Evolutionary conservation across 2,888 invertebrate species (phyloP).

Genomic region (Rhopalosiphum nymphaeae): DNA sequence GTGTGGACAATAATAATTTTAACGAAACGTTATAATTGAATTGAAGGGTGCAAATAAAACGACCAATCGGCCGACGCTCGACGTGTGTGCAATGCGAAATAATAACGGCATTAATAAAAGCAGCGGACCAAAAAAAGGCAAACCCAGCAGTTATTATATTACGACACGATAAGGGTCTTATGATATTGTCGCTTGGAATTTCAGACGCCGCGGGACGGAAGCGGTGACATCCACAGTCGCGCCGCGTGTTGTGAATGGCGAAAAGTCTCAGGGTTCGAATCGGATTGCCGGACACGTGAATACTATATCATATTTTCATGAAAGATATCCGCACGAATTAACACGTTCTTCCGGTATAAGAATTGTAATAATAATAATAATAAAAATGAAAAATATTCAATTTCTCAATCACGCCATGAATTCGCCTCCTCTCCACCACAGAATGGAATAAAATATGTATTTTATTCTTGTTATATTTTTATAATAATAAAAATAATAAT

Average conservation of each 20-base stretch:
- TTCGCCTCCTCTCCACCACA: not conserved
- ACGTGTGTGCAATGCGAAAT: not conserved
- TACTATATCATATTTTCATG: not conserved
- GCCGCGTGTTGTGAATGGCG: not conserved
- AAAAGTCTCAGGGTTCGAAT: not conserved
- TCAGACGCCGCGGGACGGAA: not conserved
- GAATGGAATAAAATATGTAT: not conserved
- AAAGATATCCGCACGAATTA: not conserved
- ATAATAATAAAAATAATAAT: not conserved
- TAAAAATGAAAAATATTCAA: not conserved
- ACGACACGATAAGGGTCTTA: not conserved
- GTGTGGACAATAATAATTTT: not conserved
- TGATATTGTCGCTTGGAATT: not conserved
- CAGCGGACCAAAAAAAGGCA: not conserved
- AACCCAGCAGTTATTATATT: not conserved
- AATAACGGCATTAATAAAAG: not conserved
- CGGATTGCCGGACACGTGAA: not conserved
- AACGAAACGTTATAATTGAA: conserved; percentile 19
- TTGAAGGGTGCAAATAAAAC: not conserved
- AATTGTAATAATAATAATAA: not conserved
- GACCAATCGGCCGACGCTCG: not conserved
- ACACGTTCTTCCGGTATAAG: not conserved
- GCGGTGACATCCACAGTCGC: not conserved
- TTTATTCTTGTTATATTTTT: not conserved
- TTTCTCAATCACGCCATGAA: not conserved